Percentiles rank a stretch among this genome's conserved stretches.
These are phyloP conservation scores for Gobius niger DNA, from an alignment of 2,113 vertebrate species.

Conservation along the genomic window DNA sequence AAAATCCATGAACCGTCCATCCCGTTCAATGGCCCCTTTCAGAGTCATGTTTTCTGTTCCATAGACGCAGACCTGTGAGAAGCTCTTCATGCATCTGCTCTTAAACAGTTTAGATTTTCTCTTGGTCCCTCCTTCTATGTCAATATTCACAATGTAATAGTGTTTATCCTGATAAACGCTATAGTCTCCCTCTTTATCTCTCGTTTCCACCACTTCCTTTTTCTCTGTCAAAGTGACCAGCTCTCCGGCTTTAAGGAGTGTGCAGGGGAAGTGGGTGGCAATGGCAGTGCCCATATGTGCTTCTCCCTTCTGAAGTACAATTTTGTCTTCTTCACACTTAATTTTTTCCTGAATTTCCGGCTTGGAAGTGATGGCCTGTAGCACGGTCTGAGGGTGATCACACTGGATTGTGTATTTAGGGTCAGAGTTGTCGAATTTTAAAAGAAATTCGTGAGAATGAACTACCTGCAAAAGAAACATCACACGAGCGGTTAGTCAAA, in stretches of 20 bases:
- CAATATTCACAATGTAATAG: constrained; percentile 23
- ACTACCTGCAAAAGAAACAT: not conserved
- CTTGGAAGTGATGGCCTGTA: constrained; percentile 5
- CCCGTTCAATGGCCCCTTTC: constrained; percentile 17
- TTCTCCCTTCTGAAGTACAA: constrained; percentile 14
- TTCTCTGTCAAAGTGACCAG: not conserved
- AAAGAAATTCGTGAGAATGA: not conserved
- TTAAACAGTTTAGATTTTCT: constrained; percentile 19
- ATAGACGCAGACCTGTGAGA: constrained; percentile 26
- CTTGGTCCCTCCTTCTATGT: accelerated
- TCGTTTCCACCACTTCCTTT: not conserved
- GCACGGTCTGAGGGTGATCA: not conserved
- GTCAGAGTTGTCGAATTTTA: not conserved
- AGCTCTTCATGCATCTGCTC: not conserved
- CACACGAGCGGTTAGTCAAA: not conserved
- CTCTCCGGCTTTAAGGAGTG: accelerated
- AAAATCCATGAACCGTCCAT: constrained; percentile 30
- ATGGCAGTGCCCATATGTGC: accelerated
- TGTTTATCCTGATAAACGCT: accelerated
- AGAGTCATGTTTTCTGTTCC: constrained; percentile 33
- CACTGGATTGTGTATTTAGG: accelerated
- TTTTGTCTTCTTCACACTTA: not conserved
- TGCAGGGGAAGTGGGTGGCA: constrained; percentile 47
- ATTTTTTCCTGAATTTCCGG: accelerated
- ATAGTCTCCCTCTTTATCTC: accelerated